Evolutionary conservation across 2,113 vertebrate species (phyloP).

Genomic region (Gallinago paraguaiae): DNA sequence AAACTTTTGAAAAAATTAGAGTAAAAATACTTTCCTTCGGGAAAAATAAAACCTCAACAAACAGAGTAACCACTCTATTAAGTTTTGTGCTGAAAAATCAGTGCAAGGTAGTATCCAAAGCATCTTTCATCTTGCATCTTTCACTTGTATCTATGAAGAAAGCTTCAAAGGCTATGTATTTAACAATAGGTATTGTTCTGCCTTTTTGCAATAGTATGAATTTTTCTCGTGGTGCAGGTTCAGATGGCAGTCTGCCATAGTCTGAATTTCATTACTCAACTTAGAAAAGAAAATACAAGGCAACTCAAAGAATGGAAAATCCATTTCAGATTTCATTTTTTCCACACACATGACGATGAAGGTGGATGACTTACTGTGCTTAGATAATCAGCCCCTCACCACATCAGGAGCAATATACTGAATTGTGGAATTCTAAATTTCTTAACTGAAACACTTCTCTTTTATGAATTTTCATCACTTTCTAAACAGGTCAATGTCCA

Average conservation of each 20-base stretch:
- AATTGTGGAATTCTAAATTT: neutral
- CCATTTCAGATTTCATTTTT: neutral
- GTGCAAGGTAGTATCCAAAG: neutral
- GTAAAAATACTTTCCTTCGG: neutral
- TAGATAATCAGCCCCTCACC: neutral
- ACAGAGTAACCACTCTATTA: neutral
- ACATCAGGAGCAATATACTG: neutral
- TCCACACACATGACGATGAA: neutral
- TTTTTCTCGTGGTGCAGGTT: neutral
- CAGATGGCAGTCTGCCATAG: neutral
- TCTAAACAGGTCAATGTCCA: neutral
- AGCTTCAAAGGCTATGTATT: neutral
- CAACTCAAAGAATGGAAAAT: neutral
- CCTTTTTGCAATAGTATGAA: neutral
- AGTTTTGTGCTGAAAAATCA: neutral
- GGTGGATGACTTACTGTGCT: neutral
- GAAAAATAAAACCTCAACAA: neutral
- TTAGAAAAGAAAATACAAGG: neutral
- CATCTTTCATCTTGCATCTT: neutral
- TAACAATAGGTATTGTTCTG: neutral
- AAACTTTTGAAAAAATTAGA: neutral
- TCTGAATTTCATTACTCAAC: neutral
- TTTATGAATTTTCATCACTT: neutral
- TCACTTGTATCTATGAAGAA: neutral
- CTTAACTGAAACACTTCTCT: neutral